Evolutionary conservation across 2,113 vertebrate species (phyloP).

Genomic region (Oryzias melastigma): DNA sequence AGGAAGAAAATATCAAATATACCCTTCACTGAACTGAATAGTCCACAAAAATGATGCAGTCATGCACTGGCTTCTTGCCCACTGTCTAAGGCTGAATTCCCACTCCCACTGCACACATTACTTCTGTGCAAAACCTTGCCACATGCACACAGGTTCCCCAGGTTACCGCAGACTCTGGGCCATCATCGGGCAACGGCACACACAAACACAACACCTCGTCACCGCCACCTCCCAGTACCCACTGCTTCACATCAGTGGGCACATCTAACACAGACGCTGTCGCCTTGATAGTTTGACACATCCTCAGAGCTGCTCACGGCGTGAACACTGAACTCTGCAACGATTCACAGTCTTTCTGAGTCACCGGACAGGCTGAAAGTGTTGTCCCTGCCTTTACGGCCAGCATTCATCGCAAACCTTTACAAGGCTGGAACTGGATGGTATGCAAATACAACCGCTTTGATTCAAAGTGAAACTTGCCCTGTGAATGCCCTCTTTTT

Average conservation of each 20-base stretch:
- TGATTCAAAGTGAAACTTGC: neutral
- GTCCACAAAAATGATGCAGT: slow-evolving; percentile 67
- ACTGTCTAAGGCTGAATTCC: slow-evolving; percentile 60
- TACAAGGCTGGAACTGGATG: neutral
- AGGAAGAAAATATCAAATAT: slow-evolving; percentile 71
- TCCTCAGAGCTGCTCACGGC: slow-evolving; percentile 36
- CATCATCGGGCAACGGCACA: slow-evolving; percentile 18
- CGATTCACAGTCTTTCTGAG: slow-evolving; percentile 6
- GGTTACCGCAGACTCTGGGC: slow-evolving; percentile 17
- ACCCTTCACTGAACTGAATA: slow-evolving; percentile 69
- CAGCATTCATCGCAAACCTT: neutral
- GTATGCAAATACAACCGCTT: slow-evolving; percentile 3
- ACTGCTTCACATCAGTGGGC: slow-evolving; percentile 47
- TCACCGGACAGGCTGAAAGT: neutral
- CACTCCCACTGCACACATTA: slow-evolving; percentile 51
- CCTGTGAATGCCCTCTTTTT: neutral
- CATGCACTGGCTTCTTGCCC: slow-evolving; percentile 56
- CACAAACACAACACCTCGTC: slow-evolving; percentile 23
- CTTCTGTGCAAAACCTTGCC: slow-evolving; percentile 7
- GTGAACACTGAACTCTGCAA: slow-evolving; percentile 15
- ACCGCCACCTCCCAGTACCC: slow-evolving; percentile 12
- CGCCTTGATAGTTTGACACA: slow-evolving; percentile 30
- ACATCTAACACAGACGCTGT: slow-evolving; percentile 23
- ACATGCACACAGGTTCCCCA: slow-evolving; percentile 27
- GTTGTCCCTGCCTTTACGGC: neutral